Evolutionary conservation across 2,888 invertebrate species (phyloP).

Genomic region (Apeira syringaria): DNA sequence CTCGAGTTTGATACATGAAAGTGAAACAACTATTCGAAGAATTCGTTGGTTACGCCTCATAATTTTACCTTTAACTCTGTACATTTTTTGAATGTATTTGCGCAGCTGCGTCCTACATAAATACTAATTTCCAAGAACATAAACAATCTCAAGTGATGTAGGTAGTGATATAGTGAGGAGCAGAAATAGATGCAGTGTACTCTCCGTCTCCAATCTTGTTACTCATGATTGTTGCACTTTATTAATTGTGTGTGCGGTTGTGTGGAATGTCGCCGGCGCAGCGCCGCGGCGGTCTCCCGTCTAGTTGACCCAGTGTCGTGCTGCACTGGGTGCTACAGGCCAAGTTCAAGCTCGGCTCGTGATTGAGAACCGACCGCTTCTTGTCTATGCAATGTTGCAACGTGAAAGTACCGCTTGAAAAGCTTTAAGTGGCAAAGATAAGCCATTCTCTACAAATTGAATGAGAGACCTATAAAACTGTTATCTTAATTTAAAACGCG

Average conservation of each 20-base stretch:
- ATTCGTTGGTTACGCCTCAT: conserved; percentile 5
- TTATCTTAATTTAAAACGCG: conserved; percentile 70
- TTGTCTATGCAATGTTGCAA: conserved; percentile 53
- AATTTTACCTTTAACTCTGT: conserved; percentile 19
- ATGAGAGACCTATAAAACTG: conserved; percentile 67
- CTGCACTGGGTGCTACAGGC: conserved; percentile 39
- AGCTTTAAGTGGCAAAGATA: conserved; percentile 55
- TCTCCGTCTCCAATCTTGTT: conserved; percentile 1
- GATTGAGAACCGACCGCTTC: conserved; percentile 41
- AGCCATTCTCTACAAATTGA: conserved; percentile 57
- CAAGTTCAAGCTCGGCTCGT: conserved; percentile 64
- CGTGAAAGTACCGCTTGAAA: conserved; percentile 53
- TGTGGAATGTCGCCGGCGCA: conserved; percentile 39
- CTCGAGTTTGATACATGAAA: neutral
- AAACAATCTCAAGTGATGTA: conserved; percentile 35
- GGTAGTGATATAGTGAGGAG: conserved; percentile 29
- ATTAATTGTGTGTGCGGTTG: conserved; percentile 45
- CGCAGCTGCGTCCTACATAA: conserved; percentile 36
- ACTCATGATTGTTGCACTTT: conserved; percentile 39
- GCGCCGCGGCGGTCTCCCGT: conserved; percentile 35
- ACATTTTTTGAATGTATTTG: conserved; percentile 28
- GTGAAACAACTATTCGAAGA: conserved; percentile 5
- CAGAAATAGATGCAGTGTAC: conserved; percentile 27
- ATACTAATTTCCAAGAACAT: conserved; percentile 38
- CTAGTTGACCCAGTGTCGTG: conserved; percentile 60